Percentiles rank a stretch among this genome's conserved stretches.
Evolutionary conservation across 2,888 invertebrate species (phyloP).

Genomic region (Craniophora ligustri): DNA sequence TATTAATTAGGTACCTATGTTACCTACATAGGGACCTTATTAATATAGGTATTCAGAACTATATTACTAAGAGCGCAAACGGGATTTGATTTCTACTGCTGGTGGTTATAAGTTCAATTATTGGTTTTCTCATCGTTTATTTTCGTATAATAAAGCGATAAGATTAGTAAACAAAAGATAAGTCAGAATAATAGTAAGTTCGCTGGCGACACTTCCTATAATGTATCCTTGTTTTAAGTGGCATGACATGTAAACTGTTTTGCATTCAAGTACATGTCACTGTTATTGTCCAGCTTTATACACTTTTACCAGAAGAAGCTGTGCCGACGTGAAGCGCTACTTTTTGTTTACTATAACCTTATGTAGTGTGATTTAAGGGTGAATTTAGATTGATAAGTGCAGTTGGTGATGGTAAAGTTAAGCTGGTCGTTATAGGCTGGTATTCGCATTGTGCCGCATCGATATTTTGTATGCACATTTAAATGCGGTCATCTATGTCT

Average conservation of each 20-base stretch:
- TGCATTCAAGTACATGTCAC: constrained; percentile 84
- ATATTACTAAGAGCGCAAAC: no score
- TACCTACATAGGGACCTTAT: no score
- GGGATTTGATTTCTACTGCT: no score
- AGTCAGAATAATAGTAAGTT: constrained; percentile 57
- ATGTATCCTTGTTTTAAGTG: constrained; percentile 76
- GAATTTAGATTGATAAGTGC: constrained; percentile 43
- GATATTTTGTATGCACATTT: constrained; percentile 87
- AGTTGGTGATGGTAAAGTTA: constrained; percentile 42
- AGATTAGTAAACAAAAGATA: constrained; percentile 46
- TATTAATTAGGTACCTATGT: no score
- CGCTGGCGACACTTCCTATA: constrained; percentile 77
- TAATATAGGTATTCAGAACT: no score
- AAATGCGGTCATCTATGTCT: constrained; percentile 84
- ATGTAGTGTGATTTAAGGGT: constrained; percentile 35
- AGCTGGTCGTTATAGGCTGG: constrained; percentile 68
- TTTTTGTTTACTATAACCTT: constrained; percentile 46
- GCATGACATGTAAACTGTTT: constrained; percentile 82
- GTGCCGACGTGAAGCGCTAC: constrained; percentile 15
- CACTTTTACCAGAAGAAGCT: constrained; percentile 50
- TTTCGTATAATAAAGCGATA: constrained; percentile 32
- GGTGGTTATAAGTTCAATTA: not conserved
- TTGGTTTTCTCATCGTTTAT: not conserved
- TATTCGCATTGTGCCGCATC: constrained; percentile 81
- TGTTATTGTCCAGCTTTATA: constrained; percentile 83